Base-by-base conservation (phyloP, 2,797 vertebrate genomes). In the Tenualosa thibaudeaui region DNA sequence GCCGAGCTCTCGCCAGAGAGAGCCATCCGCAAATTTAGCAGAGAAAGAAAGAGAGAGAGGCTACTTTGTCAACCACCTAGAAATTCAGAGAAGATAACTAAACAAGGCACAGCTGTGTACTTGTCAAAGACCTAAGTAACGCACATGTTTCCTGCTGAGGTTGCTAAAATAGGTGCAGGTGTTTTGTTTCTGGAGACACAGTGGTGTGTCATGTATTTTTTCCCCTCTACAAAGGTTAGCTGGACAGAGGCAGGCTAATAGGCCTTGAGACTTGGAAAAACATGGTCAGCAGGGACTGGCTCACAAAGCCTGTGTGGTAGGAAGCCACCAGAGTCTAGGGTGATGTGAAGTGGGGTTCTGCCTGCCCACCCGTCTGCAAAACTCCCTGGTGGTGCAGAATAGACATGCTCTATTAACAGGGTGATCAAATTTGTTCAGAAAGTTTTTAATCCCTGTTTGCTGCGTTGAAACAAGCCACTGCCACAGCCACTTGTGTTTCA, bases 1-100 rank as follows among this genome's bases (percentile, higher is more conserved):
- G 22, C 40, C 15, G 40, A 78, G 71, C 40, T 17, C 40, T 78
- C 71, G 37, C 71, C 15, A 78, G 71, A 78, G 40, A 78, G 31
- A 46, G 71, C 71, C 71, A 46, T 78, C 71, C 40, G 71, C 40
- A 43, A 78, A 40, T 46, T 78, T 78, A 78, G 37, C 71, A 75
- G 68, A 43, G 40, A 46, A 40, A 19, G 15, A 46, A 17, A 46
- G 71, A 78, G 71, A 78, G 37, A 22, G 37, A 75, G 9, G 40
- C 37, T 46, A 78, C 17, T 22, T 46, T 43, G 17, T 40, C 40
- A 22, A 78, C 71, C 37, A 78, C 17, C 37, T 78, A 78, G 71
- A 78, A 22, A 78, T 40, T 78, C 68, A 40, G 68, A 8, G 40
- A 78, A 78, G 17, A 46, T 40, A 78, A 22, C 37, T 22, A 17